phyloP scores from a whole-genome alignment of 2,888 invertebrate genomes.

The Volucella bombylans region DNA sequence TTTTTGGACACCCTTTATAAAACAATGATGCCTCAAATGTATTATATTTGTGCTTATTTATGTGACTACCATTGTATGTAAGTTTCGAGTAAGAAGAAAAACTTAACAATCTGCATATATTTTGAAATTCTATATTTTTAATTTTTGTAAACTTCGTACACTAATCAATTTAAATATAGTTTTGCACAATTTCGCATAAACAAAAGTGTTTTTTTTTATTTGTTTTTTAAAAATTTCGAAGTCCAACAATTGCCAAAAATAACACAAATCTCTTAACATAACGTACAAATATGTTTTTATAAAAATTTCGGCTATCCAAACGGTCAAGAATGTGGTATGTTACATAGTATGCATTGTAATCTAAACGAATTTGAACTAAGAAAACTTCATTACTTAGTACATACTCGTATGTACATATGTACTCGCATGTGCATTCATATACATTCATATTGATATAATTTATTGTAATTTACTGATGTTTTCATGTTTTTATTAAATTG shows the following conservation, averaged over 20 bases:
- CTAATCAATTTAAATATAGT: conserved; percentile 55
- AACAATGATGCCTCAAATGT: too few species aligned
- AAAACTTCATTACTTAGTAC: conserved; percentile 36
- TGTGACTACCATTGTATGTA: not conserved
- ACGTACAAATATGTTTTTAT: conserved; percentile 1
- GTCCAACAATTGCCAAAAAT: conserved; percentile 42
- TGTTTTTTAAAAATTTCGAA: conserved; percentile 22
- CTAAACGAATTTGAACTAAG: conserved; percentile 27
- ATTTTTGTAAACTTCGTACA: conserved; percentile 69
- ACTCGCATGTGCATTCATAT: conserved; percentile 65
- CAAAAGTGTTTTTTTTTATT: conserved; percentile 20
- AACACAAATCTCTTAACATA: not conserved
- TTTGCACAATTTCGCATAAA: conserved; percentile 55
- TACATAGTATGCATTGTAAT: not conserved
- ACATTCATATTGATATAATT: conserved; percentile 68
- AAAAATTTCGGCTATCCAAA: conserved; percentile 74
- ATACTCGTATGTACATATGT: too few species aligned
- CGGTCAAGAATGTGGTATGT: conserved; percentile 14
- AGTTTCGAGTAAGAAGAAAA: not conserved
- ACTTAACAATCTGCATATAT: conserved; percentile 12
- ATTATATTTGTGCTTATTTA: too few species aligned
- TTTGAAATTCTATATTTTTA: conserved; percentile 66
- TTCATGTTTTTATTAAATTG: conserved; percentile 61
- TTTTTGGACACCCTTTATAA: too few species aligned
- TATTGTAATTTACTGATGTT: conserved; percentile 42